Evolutionary conservation across 2,888 invertebrate species (phyloP).

Genomic region (Polymixis flavicincta): DNA sequence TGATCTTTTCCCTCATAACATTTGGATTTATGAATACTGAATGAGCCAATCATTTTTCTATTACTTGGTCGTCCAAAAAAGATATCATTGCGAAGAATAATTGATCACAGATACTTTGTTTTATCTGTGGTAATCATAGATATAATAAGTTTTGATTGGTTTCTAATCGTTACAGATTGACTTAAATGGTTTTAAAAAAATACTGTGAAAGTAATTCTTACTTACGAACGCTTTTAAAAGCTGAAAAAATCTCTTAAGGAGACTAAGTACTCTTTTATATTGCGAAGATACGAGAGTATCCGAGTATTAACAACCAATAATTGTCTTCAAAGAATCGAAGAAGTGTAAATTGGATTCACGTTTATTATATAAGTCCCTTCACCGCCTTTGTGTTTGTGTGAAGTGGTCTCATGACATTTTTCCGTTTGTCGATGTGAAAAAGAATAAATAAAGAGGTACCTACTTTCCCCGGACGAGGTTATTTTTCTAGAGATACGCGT

Average conservation of each 20-base stretch:
- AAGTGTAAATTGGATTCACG: not conserved
- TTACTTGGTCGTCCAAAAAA: not conserved
- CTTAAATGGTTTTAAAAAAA: not conserved
- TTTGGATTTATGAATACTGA: constrained; percentile 9
- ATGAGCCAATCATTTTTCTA: not conserved
- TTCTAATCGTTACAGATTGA: not conserved
- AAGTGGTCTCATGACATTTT: not conserved
- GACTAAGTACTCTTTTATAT: not conserved
- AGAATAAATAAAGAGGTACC: too few species aligned
- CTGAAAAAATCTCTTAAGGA: not conserved
- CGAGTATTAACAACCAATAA: not conserved
- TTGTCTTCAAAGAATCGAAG: constrained; percentile 3
- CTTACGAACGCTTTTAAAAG: not conserved
- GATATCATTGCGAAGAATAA: not conserved
- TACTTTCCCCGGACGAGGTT: not conserved
- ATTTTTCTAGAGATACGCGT: too few species aligned
- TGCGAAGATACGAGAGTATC: not conserved
- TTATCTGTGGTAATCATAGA: not conserved
- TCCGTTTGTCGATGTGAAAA: not conserved
- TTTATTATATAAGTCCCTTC: not conserved
- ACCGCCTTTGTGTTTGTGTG: not conserved
- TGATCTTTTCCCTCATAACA: not conserved
- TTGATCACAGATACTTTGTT: not conserved
- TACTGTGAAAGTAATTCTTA: not conserved
- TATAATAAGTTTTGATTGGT: not conserved